Percentiles rank a stretch among this genome's conserved stretches.
Conservation (phyloP, 2,113 vertebrate genomes). For the Falcunculus frontatus region DNA sequence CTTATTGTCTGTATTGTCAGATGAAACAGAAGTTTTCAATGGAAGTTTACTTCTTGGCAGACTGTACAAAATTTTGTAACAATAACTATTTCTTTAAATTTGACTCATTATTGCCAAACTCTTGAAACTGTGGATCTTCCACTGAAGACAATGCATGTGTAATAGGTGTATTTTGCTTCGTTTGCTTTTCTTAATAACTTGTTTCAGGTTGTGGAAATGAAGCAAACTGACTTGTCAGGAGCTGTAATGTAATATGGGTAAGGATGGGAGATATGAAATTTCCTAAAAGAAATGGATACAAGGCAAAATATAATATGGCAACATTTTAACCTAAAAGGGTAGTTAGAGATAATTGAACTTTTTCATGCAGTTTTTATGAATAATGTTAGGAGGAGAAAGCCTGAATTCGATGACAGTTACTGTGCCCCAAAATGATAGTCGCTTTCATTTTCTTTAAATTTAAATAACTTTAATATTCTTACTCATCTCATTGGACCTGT, state of each 20-base stretch:
- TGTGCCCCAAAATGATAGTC: not conserved
- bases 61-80: not conserved
- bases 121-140: not conserved
- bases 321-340: not conserved
- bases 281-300: not conserved
- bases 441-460: not conserved
- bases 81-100: not conserved
- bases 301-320: not conserved
- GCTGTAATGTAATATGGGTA: not conserved
- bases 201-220: not conserved
- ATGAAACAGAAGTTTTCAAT: not conserved
- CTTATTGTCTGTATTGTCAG: not conserved
- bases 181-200: not conserved
- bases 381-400: not conserved
- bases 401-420: not conserved
- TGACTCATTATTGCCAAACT: not conserved
- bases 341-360: not conserved
- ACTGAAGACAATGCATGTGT: not conserved
- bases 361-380: not conserved
- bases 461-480: constrained; percentile 6
- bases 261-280: not conserved
- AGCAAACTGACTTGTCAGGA: not conserved
- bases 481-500: not conserved
- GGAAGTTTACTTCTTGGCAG: not conserved
- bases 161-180: not conserved